These are phyloP conservation scores for Dryadula phaetusa DNA, from an alignment of 2,888 invertebrate species.

Conservation along the genomic window DNA sequence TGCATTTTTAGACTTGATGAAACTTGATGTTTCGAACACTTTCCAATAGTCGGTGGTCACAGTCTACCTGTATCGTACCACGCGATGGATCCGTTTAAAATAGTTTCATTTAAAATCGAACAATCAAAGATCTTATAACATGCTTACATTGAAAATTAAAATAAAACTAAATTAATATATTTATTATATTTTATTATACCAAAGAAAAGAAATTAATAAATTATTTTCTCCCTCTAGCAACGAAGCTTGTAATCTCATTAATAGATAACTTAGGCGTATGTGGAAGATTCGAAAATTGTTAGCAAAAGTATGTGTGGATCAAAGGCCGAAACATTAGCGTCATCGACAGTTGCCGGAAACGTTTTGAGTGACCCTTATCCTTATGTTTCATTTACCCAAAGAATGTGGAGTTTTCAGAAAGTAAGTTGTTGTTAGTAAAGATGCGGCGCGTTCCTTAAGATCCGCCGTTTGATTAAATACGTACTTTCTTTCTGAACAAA, in stretches of 20 bases:
- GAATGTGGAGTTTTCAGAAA: slow-evolving; percentile 78
- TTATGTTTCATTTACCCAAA: slow-evolving; percentile 71
- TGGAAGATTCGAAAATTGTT: slow-evolving; percentile 60
- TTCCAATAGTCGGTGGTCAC: too few relatives aligned
- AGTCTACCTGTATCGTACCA: too few relatives aligned
- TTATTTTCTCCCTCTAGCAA: slow-evolving; percentile 7
- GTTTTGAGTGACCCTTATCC: slow-evolving; percentile 58
- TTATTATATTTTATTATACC: too few relatives aligned
- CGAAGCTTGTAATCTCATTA: slow-evolving; percentile 25
- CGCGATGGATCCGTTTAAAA: too few relatives aligned
- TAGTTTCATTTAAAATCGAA: too few relatives aligned
- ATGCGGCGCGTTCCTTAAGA: slow-evolving; percentile 61
- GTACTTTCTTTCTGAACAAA: slow-evolving; percentile 52
- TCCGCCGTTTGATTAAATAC: slow-evolving; percentile 68
- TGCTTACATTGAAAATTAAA: too few relatives aligned
- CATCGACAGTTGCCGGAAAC: slow-evolving; percentile 55
- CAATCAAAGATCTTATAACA: too few relatives aligned
- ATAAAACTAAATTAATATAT: too few relatives aligned
- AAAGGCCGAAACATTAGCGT: slow-evolving; percentile 62
- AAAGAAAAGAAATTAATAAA: background rate
- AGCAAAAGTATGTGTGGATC: slow-evolving; percentile 68
- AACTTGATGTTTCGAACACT: too few relatives aligned
- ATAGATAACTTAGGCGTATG: slow-evolving; percentile 4
- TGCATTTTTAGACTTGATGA: too few relatives aligned
- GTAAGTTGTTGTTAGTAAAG: slow-evolving; percentile 72